phyloP scores from a whole-genome alignment of 2,888 invertebrate genomes.

The Trachelus stipa region DNA sequence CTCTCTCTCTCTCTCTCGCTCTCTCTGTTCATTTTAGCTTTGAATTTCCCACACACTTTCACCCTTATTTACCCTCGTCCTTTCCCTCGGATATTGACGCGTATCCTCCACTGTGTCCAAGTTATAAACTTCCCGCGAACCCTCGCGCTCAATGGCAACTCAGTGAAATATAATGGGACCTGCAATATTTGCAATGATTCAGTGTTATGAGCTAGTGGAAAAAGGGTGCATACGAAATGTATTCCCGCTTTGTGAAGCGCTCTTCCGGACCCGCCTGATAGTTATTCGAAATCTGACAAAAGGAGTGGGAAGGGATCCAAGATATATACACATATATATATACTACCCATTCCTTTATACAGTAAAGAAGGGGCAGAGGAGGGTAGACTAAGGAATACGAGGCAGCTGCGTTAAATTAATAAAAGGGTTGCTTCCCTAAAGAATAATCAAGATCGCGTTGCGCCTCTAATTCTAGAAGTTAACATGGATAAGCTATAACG shows the following conservation, averaged over 20 bases:
- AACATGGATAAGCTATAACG: no score
- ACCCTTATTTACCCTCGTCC: not conserved
- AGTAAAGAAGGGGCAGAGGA: no score
- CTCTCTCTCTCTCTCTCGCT: not conserved
- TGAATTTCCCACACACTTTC: not conserved
- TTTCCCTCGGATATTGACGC: not conserved
- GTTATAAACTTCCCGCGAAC: no score
- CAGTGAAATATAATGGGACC: constrained; percentile 17
- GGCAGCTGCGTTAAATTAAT: not conserved
- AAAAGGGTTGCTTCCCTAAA: constrained; percentile 1
- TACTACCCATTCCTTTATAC: no score
- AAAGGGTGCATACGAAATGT: constrained; percentile 48
- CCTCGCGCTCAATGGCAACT: no score
- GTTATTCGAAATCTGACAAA: not conserved
- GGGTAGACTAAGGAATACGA: no score
- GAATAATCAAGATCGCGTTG: not conserved
- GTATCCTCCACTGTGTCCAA: no score
- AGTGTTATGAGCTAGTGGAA: constrained; percentile 17
- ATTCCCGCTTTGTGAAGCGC: constrained; percentile 28
- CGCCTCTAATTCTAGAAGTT: no score
- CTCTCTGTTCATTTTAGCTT: not conserved
- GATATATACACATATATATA: no score
- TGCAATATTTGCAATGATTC: constrained; percentile 32
- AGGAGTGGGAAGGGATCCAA: not conserved
- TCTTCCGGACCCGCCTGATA: not conserved